Percentiles rank a stretch among this genome's conserved stretches.
Evolutionary conservation across 2,888 invertebrate species (phyloP).

Genomic region (Meteorus cinctellus): DNA sequence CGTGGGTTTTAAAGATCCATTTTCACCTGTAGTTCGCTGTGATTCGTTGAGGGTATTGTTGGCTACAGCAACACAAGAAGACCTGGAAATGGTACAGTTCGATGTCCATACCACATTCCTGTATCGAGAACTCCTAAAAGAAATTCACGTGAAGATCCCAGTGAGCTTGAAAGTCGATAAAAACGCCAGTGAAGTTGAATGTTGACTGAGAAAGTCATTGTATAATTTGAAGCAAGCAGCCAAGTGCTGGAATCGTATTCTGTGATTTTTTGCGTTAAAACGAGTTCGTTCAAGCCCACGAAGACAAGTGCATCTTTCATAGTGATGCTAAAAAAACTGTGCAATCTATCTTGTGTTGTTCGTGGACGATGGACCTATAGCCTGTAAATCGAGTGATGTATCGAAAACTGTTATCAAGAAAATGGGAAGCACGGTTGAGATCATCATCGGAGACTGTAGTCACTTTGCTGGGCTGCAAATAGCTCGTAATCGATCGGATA

Average conservation of each 20-base stretch:
- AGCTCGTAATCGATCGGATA: no score
- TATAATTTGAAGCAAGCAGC: conserved; percentile 40
- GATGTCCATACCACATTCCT: conserved; percentile 31
- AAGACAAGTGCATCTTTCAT: background rate
- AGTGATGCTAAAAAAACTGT: background rate
- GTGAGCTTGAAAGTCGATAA: conserved; percentile 31
- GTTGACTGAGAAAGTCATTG: conserved; percentile 25
- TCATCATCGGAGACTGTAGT: background rate
- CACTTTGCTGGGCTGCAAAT: no score
- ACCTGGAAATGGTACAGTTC: conserved; percentile 46
- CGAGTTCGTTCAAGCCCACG: no score
- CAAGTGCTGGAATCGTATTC: conserved; percentile 34
- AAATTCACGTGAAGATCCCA: conserved; percentile 43
- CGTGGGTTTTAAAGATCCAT: conserved; percentile 44
- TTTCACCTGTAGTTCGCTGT: conserved; percentile 46
- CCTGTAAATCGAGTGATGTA: conserved; percentile 3
- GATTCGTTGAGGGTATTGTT: conserved; percentile 49
- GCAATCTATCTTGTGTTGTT: conserved; percentile 33
- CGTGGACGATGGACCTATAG: conserved; percentile 44
- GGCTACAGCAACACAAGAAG: conserved; percentile 38
- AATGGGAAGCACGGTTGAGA: background rate
- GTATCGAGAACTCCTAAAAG: conserved; percentile 40
- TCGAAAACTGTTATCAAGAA: background rate
- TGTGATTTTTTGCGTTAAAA: background rate
- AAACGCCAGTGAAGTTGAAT: background rate